phyloP scores from a whole-genome alignment of 2,888 invertebrate genomes.

The Chrysomela aeneicollis region DNA sequence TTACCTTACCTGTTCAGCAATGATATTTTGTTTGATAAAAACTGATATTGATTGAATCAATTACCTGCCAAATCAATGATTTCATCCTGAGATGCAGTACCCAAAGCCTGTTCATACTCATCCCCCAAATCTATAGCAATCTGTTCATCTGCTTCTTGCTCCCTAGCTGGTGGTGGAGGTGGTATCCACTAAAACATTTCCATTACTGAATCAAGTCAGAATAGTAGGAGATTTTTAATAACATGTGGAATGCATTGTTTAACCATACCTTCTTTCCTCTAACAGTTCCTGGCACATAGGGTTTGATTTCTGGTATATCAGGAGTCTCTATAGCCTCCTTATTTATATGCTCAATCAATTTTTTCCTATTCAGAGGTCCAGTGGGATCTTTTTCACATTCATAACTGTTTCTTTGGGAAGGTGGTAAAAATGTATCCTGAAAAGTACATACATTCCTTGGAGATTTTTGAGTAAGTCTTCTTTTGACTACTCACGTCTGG shows the following conservation, averaged over 20 bases:
- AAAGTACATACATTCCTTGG: conserved; percentile 49
- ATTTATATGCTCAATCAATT: conserved; percentile 95
- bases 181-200: conserved; percentile 76
- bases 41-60: neutral
- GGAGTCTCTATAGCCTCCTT: conserved; percentile 98
- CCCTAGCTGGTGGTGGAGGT: conserved; percentile 74
- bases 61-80: conserved; percentile 96
- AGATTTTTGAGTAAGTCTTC: conserved; percentile 47
- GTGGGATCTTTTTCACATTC: conserved; percentile 96
- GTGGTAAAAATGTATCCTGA: conserved; percentile 96
- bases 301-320: conserved; percentile 95
- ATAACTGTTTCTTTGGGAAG: conserved; percentile 94
- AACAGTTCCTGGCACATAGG: conserved; percentile 88
- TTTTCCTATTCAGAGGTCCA: conserved; percentile 94
- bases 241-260: neutral
- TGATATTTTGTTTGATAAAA: neutral
- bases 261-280: conserved; percentile 85
- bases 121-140: conserved; percentile 93
- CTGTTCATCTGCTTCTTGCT: conserved; percentile 87
- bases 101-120: conserved; percentile 92
- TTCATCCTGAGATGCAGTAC: conserved; percentile 90
- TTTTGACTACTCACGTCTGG: conserved; percentile 94
- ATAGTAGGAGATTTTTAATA: neutral
- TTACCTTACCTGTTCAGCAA: too few species aligned
- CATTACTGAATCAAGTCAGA: neutral